Conservation (phyloP, 1,140 invertebrate species). For the Zaprionus tsacasi region DNA sequence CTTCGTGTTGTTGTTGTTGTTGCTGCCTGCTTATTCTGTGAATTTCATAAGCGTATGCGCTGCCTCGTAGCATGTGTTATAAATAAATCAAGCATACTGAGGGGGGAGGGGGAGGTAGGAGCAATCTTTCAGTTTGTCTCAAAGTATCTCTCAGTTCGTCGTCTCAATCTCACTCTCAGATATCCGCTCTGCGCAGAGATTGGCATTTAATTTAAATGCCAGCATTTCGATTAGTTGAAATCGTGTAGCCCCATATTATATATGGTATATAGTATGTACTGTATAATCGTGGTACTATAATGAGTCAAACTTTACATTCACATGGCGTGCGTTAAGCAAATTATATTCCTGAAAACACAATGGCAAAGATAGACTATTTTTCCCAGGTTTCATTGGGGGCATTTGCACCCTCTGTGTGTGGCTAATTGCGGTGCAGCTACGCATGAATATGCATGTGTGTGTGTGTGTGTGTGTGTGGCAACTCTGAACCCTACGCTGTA, state of each 20-base stretch:
- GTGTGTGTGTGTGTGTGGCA: not conserved
- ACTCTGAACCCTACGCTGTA: not conserved
- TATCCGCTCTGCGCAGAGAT: conserved; percentile 22
- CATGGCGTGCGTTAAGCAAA: conserved; percentile 34
- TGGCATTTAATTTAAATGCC: conserved; percentile 73
- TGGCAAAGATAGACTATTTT: not conserved
- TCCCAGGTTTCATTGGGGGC: conserved; percentile 17
- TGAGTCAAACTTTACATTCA: not conserved
- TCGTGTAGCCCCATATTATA: not conserved
- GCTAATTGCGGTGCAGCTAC: conserved; percentile 46
- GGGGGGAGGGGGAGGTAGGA: conserved; percentile 19
- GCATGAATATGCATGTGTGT: conserved; percentile 27
- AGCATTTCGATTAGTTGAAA: conserved; percentile 7
- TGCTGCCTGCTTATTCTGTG: conserved; percentile 47
- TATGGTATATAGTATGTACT: not conserved
- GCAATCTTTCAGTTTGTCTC: conserved; percentile 59
- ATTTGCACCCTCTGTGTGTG: conserved; percentile 12
- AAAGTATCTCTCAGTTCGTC: conserved; percentile 31
- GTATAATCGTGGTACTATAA: not conserved
- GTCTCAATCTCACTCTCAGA: no score
- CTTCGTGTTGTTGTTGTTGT: conserved; percentile 20
- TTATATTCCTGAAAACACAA: conserved; percentile 39
- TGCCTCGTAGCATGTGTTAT: conserved; percentile 75
- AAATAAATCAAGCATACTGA: conserved; percentile 75
- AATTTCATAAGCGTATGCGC: conserved; percentile 74